These are phyloP conservation scores for Sebastes vulpes DNA, from an alignment of 2,797 vertebrate genomes.

Conservation along the genomic window DNA sequence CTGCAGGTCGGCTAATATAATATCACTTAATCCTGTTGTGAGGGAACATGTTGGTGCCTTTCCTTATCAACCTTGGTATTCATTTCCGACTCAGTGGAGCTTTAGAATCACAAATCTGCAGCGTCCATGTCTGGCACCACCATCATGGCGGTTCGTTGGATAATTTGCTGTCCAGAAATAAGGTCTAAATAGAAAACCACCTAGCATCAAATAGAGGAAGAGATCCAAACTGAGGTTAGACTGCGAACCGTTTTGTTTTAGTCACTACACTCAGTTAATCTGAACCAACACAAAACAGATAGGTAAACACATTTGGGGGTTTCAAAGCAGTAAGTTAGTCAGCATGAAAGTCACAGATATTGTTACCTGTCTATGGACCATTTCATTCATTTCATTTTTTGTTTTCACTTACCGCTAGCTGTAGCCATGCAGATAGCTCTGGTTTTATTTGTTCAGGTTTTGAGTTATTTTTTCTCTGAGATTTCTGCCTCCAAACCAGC, in stretches of 20 bases:
- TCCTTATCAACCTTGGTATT: no score
- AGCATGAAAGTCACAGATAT: background rate
- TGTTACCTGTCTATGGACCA: background rate
- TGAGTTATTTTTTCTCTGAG: background rate
- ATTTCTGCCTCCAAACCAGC: background rate
- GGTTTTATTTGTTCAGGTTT: background rate
- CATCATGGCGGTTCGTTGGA: no score
- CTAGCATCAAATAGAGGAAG: background rate
- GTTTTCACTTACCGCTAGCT: background rate
- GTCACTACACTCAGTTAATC: background rate
- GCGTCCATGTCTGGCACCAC: no score
- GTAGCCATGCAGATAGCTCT: background rate
- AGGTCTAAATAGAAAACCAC: no score
- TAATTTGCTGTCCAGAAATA: no score
- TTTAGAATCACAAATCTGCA: no score
- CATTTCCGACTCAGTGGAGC: no score
- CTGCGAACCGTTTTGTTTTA: background rate
- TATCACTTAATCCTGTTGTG: no score
- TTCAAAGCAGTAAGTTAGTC: background rate
- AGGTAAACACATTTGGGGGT: background rate
- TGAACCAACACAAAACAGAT: background rate
- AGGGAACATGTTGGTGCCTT: no score
- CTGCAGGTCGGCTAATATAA: no score
- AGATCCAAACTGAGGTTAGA: background rate
- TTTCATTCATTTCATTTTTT: background rate